Conservation (phyloP, 1,140 invertebrate species). For the Rhizoglyphus robini region DNA sequence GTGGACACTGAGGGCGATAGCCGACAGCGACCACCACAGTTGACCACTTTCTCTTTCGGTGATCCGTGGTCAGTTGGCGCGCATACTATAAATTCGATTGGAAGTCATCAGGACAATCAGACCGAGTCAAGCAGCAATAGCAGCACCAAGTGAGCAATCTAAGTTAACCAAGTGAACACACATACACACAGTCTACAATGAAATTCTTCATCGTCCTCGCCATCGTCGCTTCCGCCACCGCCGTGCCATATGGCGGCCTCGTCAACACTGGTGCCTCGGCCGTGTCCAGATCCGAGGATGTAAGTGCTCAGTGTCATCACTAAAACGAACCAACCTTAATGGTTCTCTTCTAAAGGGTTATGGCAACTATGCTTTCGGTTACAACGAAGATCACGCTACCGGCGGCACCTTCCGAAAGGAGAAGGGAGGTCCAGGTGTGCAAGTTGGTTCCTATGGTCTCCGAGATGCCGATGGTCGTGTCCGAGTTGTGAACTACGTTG, state of each 20-base stretch:
- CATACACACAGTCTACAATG: slow-evolving; percentile 1
- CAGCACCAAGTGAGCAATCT: no score
- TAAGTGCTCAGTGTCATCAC: not conserved
- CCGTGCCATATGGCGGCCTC: not conserved
- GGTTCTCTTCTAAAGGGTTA: slow-evolving; percentile 13
- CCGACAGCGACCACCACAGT: not conserved
- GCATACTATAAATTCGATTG: not conserved
- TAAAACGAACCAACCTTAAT: not conserved
- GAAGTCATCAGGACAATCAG: not conserved
- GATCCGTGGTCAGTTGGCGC: no score
- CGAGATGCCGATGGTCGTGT: slow-evolving; percentile 28
- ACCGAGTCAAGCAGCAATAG: not conserved
- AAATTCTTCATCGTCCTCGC: not conserved
- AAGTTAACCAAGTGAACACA: no score
- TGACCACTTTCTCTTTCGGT: not conserved
- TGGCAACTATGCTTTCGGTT: slow-evolving; percentile 22
- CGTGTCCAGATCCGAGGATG: slow-evolving; percentile 9
- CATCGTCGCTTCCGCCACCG: not conserved
- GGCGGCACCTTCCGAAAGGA: slow-evolving; percentile 27
- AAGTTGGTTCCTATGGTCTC: slow-evolving; percentile 29
- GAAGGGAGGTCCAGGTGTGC: slow-evolving; percentile 24
- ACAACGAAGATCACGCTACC: slow-evolving; percentile 26
- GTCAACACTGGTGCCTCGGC: slow-evolving; percentile 13
- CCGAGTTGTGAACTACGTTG: slow-evolving; percentile 30
- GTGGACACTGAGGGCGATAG: no score